These are phyloP conservation scores for Alethe castanea DNA, from an alignment of 2,113 vertebrate species.

Conservation along the genomic window DNA sequence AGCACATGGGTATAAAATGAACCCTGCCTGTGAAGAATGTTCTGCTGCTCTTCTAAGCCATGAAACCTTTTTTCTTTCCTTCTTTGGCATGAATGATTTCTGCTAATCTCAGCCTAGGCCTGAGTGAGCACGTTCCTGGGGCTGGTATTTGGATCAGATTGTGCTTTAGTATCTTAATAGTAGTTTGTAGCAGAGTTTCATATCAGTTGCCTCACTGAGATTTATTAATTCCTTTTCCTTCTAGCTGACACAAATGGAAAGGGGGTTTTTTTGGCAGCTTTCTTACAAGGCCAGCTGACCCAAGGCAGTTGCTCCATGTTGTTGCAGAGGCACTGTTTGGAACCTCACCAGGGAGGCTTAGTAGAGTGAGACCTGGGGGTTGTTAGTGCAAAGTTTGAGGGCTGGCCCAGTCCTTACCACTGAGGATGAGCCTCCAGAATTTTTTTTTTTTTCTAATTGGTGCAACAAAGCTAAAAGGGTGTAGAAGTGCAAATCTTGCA, in stretches of 20 bases:
- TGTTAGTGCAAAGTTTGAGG: neutral
- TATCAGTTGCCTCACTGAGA: neutral
- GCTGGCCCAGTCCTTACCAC: neutral
- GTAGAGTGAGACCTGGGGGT: neutral
- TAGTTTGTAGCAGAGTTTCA: neutral
- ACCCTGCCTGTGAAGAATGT: neutral
- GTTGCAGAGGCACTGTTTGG: neutral
- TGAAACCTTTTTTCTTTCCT: neutral
- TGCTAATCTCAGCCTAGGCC: neutral
- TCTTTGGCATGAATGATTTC: neutral
- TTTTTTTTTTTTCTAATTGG: neutral
- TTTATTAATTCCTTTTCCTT: neutral
- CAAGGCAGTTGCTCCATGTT: neutral
- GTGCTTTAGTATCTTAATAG: neutral
- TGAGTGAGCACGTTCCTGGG: neutral
- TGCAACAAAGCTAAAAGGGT: neutral
- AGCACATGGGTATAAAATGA: neutral
- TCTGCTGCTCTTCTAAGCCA: neutral
- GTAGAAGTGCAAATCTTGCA: neutral
- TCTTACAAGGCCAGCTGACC: neutral
- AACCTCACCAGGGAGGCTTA: neutral
- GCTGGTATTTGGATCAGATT: neutral
- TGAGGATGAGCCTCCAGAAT: neutral
- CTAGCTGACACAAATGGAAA: neutral
- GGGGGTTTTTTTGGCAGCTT: neutral